Percentiles rank a stretch among this genome's conserved stretches.
These are phyloP conservation scores for Apodemia duryi DNA, from an alignment of 2,888 invertebrate genomes.

Conservation along the genomic window DNA sequence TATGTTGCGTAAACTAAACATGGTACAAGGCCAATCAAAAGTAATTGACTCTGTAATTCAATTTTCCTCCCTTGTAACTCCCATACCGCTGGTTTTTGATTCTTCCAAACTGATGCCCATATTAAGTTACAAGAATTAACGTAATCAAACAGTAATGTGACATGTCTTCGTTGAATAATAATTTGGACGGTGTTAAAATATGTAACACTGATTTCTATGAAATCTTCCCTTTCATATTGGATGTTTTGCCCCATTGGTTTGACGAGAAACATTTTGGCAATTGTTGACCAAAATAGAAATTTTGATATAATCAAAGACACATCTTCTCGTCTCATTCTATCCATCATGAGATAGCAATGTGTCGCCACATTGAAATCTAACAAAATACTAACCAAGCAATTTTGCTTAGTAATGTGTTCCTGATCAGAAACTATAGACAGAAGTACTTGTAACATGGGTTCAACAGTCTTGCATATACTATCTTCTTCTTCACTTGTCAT, in stretches of 20 bases:
- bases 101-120: conserved; percentile 47
- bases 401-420: conserved; percentile 57
- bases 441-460: conserved; percentile 79
- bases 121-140: conserved; percentile 54
- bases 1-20: conserved; percentile 60
- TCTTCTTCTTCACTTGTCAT: conserved; percentile 70
- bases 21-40: conserved; percentile 82
- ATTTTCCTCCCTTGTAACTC: conserved; percentile 40
- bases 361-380: conserved; percentile 53
- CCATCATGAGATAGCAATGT: conserved; percentile 53
- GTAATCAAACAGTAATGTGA: conserved; percentile 50
- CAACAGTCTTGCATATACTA: conserved; percentile 70
- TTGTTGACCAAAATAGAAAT: conserved; percentile 62
- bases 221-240: conserved; percentile 51
- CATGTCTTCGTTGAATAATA: conserved; percentile 48
- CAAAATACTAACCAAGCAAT: conserved; percentile 46
- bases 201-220: conserved; percentile 49
- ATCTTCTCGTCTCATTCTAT: conserved; percentile 63
- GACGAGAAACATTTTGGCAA: conserved; percentile 52
- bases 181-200: conserved; percentile 55
- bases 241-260: conserved; percentile 51
- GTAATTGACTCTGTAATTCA: conserved; percentile 79
- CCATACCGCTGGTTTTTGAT: conserved; percentile 39
- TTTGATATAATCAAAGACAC: conserved; percentile 68
- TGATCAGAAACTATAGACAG: conserved; percentile 74